Conservation (phyloP, 2,797 vertebrate genomes). For the Sarcophilus harrisii region DNA sequence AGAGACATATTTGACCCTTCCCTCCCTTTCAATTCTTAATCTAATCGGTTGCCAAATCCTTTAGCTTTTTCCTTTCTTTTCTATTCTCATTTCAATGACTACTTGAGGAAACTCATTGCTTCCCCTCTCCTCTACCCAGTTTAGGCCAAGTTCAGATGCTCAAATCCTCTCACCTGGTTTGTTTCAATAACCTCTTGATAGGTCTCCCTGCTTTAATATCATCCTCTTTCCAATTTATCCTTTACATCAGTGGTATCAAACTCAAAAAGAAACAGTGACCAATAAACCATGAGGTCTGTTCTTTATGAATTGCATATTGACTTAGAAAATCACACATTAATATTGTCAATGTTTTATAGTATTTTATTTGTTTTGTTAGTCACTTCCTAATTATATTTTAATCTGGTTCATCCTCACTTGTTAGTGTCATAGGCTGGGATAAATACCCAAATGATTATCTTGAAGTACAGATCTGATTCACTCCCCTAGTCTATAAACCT, state of each 20-base stretch:
- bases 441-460: background rate
- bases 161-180: background rate
- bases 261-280: background rate
- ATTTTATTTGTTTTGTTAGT: background rate
- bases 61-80: background rate
- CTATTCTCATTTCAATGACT: background rate
- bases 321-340: background rate
- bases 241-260: background rate
- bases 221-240: background rate
- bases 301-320: background rate
- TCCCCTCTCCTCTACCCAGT: background rate
- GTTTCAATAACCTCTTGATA: background rate
- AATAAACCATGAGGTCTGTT: background rate
- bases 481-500: background rate
- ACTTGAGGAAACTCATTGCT: background rate
- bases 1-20: background rate
- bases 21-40: background rate
- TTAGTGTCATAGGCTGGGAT: background rate
- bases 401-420: background rate
- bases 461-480: background rate
- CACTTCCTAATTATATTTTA: background rate
- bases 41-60: background rate
- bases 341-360: background rate
- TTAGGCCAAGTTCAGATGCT: background rate
- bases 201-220: background rate